Evolutionary conservation across 2,888 invertebrate species (phyloP).

Genomic region (Oscheius sp.): DNA sequence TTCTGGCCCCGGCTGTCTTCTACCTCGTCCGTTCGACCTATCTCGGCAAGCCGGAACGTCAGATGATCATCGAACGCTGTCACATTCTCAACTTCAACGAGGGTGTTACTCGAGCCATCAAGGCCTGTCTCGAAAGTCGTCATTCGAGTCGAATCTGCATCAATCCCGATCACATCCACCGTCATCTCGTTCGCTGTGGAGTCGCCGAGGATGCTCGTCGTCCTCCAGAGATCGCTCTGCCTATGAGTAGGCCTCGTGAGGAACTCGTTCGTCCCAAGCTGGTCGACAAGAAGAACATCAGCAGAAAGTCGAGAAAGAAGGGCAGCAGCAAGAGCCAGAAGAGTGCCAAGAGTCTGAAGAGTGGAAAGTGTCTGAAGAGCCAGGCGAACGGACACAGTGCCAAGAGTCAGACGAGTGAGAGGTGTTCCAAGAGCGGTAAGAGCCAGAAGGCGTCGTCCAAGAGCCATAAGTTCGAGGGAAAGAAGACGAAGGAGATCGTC

Average conservation of each 20-base stretch:
- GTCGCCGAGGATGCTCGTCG: slow-evolving; percentile 7
- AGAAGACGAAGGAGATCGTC: not conserved
- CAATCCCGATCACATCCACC: slow-evolving; percentile 12
- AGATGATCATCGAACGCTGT: slow-evolving; percentile 24
- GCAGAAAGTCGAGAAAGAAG: not conserved
- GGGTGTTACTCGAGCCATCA: not conserved
- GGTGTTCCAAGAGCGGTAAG: too few relatives aligned
- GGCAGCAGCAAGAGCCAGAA: not conserved
- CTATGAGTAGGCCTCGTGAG: slow-evolving; percentile 19
- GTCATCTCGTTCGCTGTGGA: slow-evolving; percentile 29
- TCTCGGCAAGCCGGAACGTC: slow-evolving; percentile 24
- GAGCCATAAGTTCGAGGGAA: not conserved
- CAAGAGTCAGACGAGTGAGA: too few relatives aligned
- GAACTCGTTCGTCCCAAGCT: slow-evolving; percentile 5
- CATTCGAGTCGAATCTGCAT: slow-evolving; percentile 32
- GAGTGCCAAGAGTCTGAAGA: not conserved
- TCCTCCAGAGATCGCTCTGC: slow-evolving; percentile 8
- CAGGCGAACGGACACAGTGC: not conserved
- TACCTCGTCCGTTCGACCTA: slow-evolving; percentile 29
- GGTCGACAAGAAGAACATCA: not conserved
- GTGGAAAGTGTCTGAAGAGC: slow-evolving; percentile 13
- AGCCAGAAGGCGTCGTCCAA: too few relatives aligned
- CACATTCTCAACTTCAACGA: slow-evolving; percentile 24
- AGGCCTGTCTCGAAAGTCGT: slow-evolving; percentile 22
- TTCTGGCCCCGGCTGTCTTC: slow-evolving; percentile 26